Evolutionary conservation across 2,888 invertebrate species (phyloP), one percentile per base, ranked within the genome.

Genomic region (Allygus modestus): DNA sequence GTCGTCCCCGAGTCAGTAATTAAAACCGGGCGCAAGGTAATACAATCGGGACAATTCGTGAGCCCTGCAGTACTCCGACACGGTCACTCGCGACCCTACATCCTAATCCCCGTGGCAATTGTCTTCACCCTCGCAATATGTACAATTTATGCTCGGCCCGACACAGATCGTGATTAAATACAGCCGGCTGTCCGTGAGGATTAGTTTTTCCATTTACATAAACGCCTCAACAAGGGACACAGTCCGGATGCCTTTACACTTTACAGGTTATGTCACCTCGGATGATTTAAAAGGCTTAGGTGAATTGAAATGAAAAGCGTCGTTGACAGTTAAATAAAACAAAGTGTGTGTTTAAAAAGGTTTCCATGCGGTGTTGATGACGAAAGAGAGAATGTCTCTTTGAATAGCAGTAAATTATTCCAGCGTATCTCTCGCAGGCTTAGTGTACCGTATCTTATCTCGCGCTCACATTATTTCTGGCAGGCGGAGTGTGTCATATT

Each of bases 41-140:
- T 46, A 77, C 77, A 46, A 65, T 31, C 31, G 65, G 26, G 54
- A 54, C 54, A 23, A 54, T 54, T 23, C 23, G 65, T 28, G 15
- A 17, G 20, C 65, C 65, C 51, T 28, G 31, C 46, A 20, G 77
- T 5, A 43, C n/a, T 0, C n/a, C 43, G 28, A 77, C 77, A 77
- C 37, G 43, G 26, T 17, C 15, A 31, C 43, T 51, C 77, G 31
- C 31, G 7, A 17, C 23, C 71, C 71, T 26, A 65, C n/a, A 9
- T 9, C 71, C 26, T 28, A 31, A 69, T 37, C 71, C 71, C 71
- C 71, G 71, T 37, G 41, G 51, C 77, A 77, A 58, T 58, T 79
- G 79, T 79, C 79, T 79, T 79, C 58, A 11, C 58, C 79, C 77
- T 51, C 28, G 79, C 79, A 79, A 79, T 79, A 79, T 79, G 58